A percentile compares a stretch with the other conserved stretches of the same genome.
These are phyloP conservation scores for Pollimyrus isidori DNA, from an alignment of 2,113 vertebrate genomes.

Conservation along the genomic window DNA sequence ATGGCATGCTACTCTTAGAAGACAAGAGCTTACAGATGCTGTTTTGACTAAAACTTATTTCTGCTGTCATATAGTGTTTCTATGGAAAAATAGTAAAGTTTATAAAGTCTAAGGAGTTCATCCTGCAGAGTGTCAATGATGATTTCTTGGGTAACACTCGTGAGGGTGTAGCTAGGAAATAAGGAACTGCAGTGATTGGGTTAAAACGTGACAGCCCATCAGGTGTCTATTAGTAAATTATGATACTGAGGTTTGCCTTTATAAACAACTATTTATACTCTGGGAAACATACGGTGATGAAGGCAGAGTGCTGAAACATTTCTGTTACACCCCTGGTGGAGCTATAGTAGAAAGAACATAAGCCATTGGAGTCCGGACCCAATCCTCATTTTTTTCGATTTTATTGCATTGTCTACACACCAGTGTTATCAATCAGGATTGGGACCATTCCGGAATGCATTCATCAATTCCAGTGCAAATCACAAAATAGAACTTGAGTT, in stretches of 20 bases:
- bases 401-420: background rate
- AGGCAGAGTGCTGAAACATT: background rate
- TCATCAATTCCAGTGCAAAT: too few relatives aligned
- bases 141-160: background rate
- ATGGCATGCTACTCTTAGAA: background rate
- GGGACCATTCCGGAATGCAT: too few relatives aligned
- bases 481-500: too few relatives aligned
- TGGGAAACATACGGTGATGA: background rate
- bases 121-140: background rate
- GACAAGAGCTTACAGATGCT: background rate
- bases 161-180: background rate
- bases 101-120: background rate
- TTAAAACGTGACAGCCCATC: background rate
- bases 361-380: background rate
- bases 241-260: background rate
- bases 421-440: background rate
- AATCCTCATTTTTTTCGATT: background rate
- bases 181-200: background rate
- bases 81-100: background rate
- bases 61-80: background rate
- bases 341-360: background rate
- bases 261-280: background rate
- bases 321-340: background rate
- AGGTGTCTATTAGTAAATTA: background rate
- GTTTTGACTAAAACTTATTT: background rate